These are phyloP conservation scores for Eira barbara DNA, from an alignment of 2,113 vertebrate genomes.

Conservation along the genomic window DNA sequence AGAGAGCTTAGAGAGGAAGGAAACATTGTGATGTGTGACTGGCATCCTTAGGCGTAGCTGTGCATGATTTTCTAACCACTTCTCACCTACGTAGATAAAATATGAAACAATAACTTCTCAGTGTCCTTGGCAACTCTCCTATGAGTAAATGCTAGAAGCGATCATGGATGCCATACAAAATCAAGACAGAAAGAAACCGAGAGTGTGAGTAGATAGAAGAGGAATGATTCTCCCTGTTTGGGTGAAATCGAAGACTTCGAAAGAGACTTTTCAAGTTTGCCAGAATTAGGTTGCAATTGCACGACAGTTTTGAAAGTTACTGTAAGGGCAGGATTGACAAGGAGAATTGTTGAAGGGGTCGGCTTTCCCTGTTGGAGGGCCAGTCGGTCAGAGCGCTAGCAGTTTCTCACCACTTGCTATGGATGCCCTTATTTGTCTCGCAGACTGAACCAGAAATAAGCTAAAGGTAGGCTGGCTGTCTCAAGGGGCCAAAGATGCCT, in stretches of 20 bases:
- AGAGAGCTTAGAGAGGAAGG: not conserved
- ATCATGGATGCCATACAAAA: not conserved
- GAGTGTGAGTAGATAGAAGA: not conserved
- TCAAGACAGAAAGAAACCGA: not conserved
- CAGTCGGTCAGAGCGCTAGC: not conserved
- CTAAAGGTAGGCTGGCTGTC: not conserved
- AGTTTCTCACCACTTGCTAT: not conserved
- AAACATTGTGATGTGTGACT: rapidly evolving
- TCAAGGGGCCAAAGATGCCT: not conserved
- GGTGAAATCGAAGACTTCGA: not conserved
- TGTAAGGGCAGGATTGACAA: not conserved
- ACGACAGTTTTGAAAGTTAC: not conserved
- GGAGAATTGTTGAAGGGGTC: not conserved
- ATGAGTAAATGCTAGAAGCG: not conserved
- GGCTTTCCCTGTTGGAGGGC: not conserved
- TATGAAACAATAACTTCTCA: not conserved
- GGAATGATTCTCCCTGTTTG: not conserved
- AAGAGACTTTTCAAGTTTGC: not conserved
- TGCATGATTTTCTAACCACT: not conserved
- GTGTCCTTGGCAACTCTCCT: not conserved
- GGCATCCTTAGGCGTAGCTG: not conserved
- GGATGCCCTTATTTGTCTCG: not conserved
- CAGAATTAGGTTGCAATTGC: not conserved
- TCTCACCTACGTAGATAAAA: not conserved
- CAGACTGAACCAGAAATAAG: not conserved